Conservation (phyloP, 1,140 invertebrate genomes). For the Rhizoglyphus robini region DNA sequence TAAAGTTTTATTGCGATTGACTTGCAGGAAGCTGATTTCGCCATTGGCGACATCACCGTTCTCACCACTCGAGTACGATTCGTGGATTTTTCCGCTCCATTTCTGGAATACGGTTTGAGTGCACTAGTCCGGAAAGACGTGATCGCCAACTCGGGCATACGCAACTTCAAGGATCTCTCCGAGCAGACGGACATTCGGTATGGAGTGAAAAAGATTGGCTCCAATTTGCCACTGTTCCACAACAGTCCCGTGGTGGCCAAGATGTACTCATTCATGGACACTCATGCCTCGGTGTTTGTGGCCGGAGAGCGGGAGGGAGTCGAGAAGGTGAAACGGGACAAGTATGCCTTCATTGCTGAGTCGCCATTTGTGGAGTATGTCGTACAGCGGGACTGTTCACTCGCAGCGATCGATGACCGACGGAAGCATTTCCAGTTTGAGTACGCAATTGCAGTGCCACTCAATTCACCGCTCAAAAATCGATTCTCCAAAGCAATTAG, state of each 20-base stretch:
- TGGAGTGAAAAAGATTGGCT: constrained; percentile 26
- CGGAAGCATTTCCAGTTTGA: constrained; percentile 43
- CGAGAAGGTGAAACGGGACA: constrained; percentile 55
- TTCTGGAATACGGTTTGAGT: constrained; percentile 8
- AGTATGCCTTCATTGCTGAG: constrained; percentile 67
- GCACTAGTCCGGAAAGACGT: constrained; percentile 7
- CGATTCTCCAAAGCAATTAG: constrained; percentile 37
- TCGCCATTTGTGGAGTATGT: constrained; percentile 64
- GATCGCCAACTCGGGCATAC: neutral
- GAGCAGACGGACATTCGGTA: constrained; percentile 13
- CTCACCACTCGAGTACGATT: constrained; percentile 10
- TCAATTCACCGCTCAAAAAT: constrained; percentile 30
- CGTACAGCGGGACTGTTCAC: constrained; percentile 54
- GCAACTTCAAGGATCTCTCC: constrained; percentile 16
- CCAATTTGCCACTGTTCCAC: constrained; percentile 42
- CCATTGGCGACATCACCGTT: constrained; percentile 17
- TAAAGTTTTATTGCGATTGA: neutral
- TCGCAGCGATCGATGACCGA: constrained; percentile 58
- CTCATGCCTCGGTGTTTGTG: constrained; percentile 73
- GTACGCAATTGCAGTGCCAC: constrained; percentile 35
- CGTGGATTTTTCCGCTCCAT: constrained; percentile 15
- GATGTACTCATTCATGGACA: constrained; percentile 62
- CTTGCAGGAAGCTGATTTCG: constrained; percentile 18
- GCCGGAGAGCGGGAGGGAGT: constrained; percentile 68
- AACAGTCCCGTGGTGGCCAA: constrained; percentile 35